Evolutionary conservation across 2,113 vertebrate species (phyloP), one percentile per base, ranked within the genome.

Genomic region (Sciurus niger): DNA sequence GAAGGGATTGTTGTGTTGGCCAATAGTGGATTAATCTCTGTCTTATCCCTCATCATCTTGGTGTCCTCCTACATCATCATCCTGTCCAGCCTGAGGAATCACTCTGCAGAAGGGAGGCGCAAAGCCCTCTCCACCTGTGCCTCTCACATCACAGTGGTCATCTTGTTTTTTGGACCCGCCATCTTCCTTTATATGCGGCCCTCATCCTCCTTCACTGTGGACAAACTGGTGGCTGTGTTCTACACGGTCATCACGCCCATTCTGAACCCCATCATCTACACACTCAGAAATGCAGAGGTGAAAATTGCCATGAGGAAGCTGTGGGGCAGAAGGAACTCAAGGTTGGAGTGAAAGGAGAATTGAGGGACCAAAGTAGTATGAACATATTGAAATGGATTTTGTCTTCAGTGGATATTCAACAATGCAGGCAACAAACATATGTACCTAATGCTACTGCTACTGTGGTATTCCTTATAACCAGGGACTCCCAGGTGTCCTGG

Each of bases 51-150:
- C 8, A 65, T 97, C 7, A 16, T 95, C 58, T 77, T 97, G 95
- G 37, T 96, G 43, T 37, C 76, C 5, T 97, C 97, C 0, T 97
- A 97, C 1, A 0, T 85, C 1, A 8, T 95, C 86, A 97, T 97
- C 32, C 40, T 97, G 18, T 4, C 94, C 30, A 72, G 40, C 72
- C 2, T 96, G 86, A 93, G 94, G 73, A 96, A 76, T 2, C 93
- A 76, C 40, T 96, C 95, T 9, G 76, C 76, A 18, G 93, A 96
- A n/a, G 94, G 97, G 3, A 98, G 93, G 18, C 86, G 20, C 79
- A 98, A 97, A 58, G 98, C 97, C 11, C 97, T 98, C n/a, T 98
- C 97, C 13, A 98, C 98, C 4, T 98, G 97, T 84, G 96, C 92
- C 32, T 98, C 98, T 55, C 97, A 98, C 48, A 83, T 98, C 53